phyloP scores from a whole-genome alignment of 2,113 vertebrate genomes.

The Panthera uncia region DNA sequence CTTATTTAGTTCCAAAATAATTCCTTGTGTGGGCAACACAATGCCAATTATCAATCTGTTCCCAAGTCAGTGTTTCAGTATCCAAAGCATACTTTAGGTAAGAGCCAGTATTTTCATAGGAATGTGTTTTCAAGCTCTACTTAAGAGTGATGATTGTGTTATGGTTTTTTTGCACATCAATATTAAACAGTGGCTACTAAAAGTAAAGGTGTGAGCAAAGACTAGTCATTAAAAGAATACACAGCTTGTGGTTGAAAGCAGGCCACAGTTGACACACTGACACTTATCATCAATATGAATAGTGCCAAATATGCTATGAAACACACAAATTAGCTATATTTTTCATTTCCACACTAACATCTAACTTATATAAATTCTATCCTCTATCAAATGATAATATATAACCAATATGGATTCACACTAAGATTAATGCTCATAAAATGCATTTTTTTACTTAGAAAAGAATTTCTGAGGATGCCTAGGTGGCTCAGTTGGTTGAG shows the following conservation, averaged over 20 bases:
- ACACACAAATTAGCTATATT: neutral
- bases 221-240: constrained; percentile 34
- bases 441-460: neutral
- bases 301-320: neutral
- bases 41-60: constrained; percentile 46
- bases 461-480: neutral
- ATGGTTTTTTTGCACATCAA: constrained; percentile 36
- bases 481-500: too few species aligned
- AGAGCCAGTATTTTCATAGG: neutral
- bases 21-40: neutral
- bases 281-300: neutral
- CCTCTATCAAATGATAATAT: neutral
- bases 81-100: constrained; percentile 6
- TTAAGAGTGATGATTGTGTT: constrained; percentile 43
- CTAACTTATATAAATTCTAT: neutral
- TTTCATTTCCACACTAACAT: constrained; percentile 14
- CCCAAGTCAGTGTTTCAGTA: neutral
- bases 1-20: constrained; percentile 38
- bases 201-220: constrained; percentile 59
- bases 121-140: constrained; percentile 50
- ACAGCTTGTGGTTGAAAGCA: constrained; percentile 4
- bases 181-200: constrained; percentile 64
- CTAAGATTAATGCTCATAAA: neutral
- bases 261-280: neutral
- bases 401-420: neutral